These are phyloP conservation scores for Hydrocynus forskahlii DNA, from an alignment of 2,797 vertebrate genomes.

Conservation along the genomic window DNA sequence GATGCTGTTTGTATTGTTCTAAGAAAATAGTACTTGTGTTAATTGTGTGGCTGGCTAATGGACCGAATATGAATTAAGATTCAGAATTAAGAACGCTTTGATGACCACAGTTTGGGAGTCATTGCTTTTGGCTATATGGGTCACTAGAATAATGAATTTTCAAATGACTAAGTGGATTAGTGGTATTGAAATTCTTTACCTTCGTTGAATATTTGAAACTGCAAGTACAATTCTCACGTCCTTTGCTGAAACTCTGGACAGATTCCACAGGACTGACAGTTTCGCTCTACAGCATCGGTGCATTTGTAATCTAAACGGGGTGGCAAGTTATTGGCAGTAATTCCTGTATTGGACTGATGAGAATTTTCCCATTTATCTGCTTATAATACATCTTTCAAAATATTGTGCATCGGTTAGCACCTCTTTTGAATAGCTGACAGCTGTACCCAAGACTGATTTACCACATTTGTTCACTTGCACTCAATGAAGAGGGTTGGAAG, in stretches of 20 bases:
- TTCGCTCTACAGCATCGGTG: not conserved
- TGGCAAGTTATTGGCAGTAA: not conserved
- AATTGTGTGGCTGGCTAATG: no score
- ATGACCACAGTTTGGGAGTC: no score
- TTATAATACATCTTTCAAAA: not conserved
- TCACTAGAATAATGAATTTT: no score
- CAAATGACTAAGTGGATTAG: no score
- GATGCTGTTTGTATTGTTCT: no score
- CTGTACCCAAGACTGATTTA: not conserved
- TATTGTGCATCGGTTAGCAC: not conserved
- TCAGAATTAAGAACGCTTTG: no score
- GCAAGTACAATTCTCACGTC: not conserved
- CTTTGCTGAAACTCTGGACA: not conserved
- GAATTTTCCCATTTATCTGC: not conserved
- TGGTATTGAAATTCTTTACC: no score
- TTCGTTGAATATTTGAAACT: not conserved
- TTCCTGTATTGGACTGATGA: not conserved
- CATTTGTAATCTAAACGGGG: not conserved
- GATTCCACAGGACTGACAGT: not conserved
- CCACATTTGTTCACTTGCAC: not conserved
- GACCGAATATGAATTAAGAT: no score
- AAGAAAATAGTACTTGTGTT: no score
- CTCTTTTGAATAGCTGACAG: not conserved
- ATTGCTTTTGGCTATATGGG: no score
- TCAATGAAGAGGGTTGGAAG: not conserved